Base-by-base conservation (phyloP, 2,888 invertebrate species). In the Prosopocoilus inquinatus region DNA sequence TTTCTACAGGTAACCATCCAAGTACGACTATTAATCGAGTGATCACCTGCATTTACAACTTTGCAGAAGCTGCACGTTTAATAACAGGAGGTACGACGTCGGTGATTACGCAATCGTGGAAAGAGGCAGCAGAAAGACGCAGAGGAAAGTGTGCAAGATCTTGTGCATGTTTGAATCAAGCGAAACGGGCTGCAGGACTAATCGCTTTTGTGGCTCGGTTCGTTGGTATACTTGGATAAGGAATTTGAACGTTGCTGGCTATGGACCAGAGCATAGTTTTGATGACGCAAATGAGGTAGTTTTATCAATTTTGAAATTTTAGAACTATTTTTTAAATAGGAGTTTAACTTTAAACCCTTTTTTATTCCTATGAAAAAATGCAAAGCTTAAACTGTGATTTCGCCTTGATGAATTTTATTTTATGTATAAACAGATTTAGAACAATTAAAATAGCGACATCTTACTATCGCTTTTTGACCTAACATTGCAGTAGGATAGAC, bases 221-320 rank as follows among this genome's bases (percentile, higher is more conserved):
- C 47, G 51, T 16, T 59, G 60, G 55, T 68, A 66, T 55, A 50
- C 50, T 47, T 62, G 55, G 50, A 66, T 64, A 3, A 49, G 20
- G 39, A 49, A 66, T 48, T 52, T 65, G 16, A 46, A 38, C 32
- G 15, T 41, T 8, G 9, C 48, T 36, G 57, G 64, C 9, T 45
- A 54, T 38, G 41, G 32, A 12, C 44, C 15, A 2, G 54, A 55
- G 11, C 48, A 55, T 35, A 45, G 59, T 2, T 62, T 65, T 58
- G 64, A 65, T 55, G 35, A 54, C 47, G 32, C 49, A 34, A 64
- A 65, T 58, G 68, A 41, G 41, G 41, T 41, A 41, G 7, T 4
- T 5, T 5, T 5, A 28, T 5, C 5, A 4, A 28, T 2, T n/a
- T n/a, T n/a, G n/a, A 38, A 9, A 13, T 38, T 5, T 38, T n/a